Percentiles rank a stretch among this genome's conserved stretches.
Evolutionary conservation across 1,140 invertebrate genomes (phyloP).

Genomic region (Lepidurus packardi): DNA sequence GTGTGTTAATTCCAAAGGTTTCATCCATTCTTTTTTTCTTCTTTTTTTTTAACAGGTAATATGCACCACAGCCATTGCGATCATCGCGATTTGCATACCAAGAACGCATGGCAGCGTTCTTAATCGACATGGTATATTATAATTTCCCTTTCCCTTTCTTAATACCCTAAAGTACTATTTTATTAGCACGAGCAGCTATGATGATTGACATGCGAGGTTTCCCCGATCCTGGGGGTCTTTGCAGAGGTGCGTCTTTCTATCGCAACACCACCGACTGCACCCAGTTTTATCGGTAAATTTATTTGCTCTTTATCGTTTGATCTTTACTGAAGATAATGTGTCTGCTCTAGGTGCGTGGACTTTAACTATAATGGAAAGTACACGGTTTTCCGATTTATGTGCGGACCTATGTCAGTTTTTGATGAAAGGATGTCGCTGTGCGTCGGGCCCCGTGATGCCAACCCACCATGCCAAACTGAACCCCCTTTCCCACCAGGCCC

Average conservation of each 20-base stretch:
- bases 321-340: neutral
- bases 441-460: slow-evolving; percentile 1
- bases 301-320: neutral
- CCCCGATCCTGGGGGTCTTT: slow-evolving; percentile 11
- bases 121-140: slow-evolving; percentile 8
- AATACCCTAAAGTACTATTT: neutral
- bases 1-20: neutral
- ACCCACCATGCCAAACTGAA: slow-evolving; percentile 16
- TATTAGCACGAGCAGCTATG: slow-evolving; percentile 20
- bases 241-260: slow-evolving; percentile 23
- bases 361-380: slow-evolving; percentile 29
- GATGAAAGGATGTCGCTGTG: slow-evolving; percentile 24
- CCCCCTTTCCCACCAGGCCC: neutral
- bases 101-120: neutral
- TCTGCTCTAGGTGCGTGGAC: slow-evolving; percentile 23
- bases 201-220: slow-evolving; percentile 31
- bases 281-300: slow-evolving; percentile 28
- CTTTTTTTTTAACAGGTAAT: neutral
- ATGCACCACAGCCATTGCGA: neutral
- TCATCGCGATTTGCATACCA: neutral
- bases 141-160: neutral
- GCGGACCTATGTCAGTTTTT: slow-evolving; percentile 31
- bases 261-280: slow-evolving; percentile 28
- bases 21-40: neutral
- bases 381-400: slow-evolving; percentile 31